These are phyloP conservation scores for Acrocephalus scirpaceus DNA, from an alignment of 2,797 vertebrate species.

Conservation along the genomic window DNA sequence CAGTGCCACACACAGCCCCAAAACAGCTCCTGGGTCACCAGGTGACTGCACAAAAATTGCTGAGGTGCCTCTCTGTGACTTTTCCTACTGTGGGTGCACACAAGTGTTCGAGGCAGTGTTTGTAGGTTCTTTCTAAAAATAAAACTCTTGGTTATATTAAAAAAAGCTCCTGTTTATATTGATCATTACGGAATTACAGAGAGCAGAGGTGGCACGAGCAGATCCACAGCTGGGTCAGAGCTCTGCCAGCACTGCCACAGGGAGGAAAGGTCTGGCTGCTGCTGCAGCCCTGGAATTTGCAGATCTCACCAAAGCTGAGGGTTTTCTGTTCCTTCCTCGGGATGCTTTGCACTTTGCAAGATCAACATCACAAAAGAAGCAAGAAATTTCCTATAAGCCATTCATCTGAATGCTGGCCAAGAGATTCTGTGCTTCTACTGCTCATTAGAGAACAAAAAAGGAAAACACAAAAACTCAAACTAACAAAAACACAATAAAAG, in stretches of 20 bases:
- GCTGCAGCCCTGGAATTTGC: background rate
- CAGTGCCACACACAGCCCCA: background rate
- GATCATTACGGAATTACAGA: background rate
- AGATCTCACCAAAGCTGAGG: background rate
- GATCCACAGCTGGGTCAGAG: background rate
- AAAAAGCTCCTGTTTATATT: conserved; percentile 49
- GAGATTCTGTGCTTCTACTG: background rate
- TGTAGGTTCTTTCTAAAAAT: conserved; percentile 64
- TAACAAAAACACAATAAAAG: background rate
- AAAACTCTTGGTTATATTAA: no score
- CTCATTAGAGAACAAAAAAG: background rate
- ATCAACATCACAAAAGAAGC: background rate
- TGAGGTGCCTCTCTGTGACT: conserved; percentile 55
- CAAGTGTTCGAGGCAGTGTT: conserved; percentile 51
- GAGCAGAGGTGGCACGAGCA: background rate
- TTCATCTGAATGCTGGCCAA: background rate
- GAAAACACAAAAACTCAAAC: background rate
- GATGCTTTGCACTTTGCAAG: no score
- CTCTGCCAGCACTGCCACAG: background rate
- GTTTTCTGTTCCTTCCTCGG: background rate
- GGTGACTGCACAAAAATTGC: conserved; percentile 6
- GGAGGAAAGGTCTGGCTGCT: background rate
- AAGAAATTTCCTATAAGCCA: background rate
- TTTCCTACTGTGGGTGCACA: conserved; percentile 43
- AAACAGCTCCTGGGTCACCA: conserved; percentile 34